phyloP scores from a whole-genome alignment of 2,113 vertebrate genomes.

The Petaurus breviceps region DNA sequence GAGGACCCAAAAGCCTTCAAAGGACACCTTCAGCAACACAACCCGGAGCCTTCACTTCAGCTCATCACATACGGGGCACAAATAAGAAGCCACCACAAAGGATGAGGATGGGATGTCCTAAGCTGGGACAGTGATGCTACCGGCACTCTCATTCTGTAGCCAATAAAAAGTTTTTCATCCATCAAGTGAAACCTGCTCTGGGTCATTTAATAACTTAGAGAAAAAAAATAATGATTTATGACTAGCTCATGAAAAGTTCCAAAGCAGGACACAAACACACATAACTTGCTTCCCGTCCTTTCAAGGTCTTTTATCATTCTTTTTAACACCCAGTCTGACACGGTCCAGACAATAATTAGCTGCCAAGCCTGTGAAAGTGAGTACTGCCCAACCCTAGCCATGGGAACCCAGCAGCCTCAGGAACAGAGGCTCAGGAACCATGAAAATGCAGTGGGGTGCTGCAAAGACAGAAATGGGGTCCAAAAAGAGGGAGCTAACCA shows the following conservation, averaged over 20 bases:
- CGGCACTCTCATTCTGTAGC: background rate
- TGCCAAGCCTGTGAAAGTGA: background rate
- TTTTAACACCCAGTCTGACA: background rate
- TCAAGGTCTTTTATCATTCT: background rate
- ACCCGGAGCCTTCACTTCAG: background rate
- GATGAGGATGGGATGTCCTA: background rate
- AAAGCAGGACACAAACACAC: background rate
- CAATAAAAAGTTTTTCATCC: background rate
- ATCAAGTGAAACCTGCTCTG: background rate
- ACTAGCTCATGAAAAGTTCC: background rate
- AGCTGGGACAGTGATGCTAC: background rate
- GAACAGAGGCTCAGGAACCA: background rate
- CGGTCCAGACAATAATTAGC: background rate
- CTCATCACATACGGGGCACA: background rate
- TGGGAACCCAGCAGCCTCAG: background rate
- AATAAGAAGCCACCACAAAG: background rate
- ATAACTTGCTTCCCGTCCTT: background rate
- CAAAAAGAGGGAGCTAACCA: background rate
- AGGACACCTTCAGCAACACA: too few species aligned
- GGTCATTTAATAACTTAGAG: background rate
- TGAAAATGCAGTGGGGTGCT: background rate
- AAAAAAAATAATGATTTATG: background rate
- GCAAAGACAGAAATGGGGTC: background rate
- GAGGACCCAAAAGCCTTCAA: background rate
- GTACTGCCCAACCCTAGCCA: background rate